phyloP scores from a whole-genome alignment of 1,140 invertebrate genomes.

The Meloidogyne chitwoodi region DNA sequence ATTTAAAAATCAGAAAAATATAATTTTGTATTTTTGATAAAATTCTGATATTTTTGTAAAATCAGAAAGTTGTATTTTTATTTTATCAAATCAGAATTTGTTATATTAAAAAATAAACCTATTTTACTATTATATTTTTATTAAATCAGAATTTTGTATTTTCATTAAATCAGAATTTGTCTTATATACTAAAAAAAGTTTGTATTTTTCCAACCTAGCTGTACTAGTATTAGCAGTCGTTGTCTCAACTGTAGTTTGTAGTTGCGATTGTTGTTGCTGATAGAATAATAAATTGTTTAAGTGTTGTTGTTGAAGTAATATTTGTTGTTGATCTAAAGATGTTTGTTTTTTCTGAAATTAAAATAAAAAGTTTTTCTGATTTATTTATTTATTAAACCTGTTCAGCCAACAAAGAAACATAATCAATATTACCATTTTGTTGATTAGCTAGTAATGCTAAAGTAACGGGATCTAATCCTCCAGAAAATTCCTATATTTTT shows the following conservation, averaged over 20 bases:
- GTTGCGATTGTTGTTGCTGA: slow-evolving; percentile 8
- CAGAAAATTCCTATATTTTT: background rate
- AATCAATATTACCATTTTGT: background rate
- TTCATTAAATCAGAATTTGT: background rate
- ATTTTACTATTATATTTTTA: background rate
- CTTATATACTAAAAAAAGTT: background rate
- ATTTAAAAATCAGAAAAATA: background rate
- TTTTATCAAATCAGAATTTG: background rate
- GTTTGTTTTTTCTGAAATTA: background rate
- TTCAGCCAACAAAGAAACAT: background rate
- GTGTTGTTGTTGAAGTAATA: slow-evolving; percentile 13
- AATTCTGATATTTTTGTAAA: background rate
- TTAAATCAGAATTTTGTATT: background rate
- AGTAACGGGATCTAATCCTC: background rate
- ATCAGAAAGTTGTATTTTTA: background rate
- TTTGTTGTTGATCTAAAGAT: background rate
- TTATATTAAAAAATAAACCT: background rate
- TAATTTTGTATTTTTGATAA: background rate
- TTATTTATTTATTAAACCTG: background rate
- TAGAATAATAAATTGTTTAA: background rate
- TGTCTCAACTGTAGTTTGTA: background rate
- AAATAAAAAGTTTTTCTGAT: background rate
- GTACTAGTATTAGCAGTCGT: background rate
- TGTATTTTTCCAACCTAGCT: background rate
- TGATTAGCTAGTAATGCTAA: slow-evolving; percentile 2